Evolutionary conservation across 2,888 invertebrate species (phyloP).

Genomic region (Andrena camellia): DNA sequence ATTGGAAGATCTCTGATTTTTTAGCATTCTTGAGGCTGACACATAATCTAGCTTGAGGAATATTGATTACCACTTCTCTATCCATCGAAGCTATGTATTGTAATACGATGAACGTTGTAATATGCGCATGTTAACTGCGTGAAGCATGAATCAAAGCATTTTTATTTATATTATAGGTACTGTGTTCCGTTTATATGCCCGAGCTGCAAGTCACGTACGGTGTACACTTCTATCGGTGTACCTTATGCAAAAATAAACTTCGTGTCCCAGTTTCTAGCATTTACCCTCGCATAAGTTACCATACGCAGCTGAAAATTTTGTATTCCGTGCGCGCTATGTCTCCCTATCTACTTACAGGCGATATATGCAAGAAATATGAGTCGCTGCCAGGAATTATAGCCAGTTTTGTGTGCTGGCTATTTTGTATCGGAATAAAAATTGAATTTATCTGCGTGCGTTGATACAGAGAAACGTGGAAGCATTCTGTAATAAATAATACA

Average conservation of each 20-base stretch:
- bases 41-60: no score
- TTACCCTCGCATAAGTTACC: constrained; percentile 10
- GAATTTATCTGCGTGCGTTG: constrained; percentile 27
- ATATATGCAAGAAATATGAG: constrained; percentile 50
- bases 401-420: constrained; percentile 17
- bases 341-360: constrained; percentile 14
- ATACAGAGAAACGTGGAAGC: neutral
- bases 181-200: neutral
- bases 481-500: neutral
- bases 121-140: no score
- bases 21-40: no score
- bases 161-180: constrained; percentile 1
- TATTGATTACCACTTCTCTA: no score
- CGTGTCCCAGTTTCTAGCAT: constrained; percentile 17
- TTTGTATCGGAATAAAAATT: constrained; percentile 32
- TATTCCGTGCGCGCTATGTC: constrained; percentile 29
- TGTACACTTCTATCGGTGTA: constrained; percentile 2
- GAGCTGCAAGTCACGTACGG: neutral
- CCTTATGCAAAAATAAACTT: constrained; percentile 22
- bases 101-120: no score
- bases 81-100: no score
- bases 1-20: no score
- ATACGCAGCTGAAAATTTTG: constrained; percentile 43
- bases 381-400: constrained; percentile 39
- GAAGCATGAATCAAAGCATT: no score